Evolutionary conservation across 2,888 invertebrate species (phyloP).

Genomic region (Norana najaformis): DNA sequence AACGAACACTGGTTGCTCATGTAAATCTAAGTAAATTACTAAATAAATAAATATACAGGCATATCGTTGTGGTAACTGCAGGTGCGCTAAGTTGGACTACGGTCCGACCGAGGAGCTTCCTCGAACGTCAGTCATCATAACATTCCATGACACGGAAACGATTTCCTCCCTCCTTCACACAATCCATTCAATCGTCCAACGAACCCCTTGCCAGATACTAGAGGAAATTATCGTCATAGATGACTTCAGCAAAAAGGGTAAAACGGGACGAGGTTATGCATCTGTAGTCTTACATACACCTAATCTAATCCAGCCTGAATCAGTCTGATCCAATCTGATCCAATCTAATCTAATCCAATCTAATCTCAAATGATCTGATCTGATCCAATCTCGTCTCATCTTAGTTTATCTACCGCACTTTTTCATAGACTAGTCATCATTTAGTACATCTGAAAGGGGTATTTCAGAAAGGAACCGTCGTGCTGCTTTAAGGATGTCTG

Average conservation of each 20-base stretch:
- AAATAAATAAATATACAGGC: background rate
- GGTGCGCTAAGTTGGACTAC: slow-evolving; percentile 20
- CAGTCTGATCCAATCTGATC: too few relatives aligned
- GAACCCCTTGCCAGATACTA: slow-evolving; percentile 74
- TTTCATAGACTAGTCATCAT: too few relatives aligned
- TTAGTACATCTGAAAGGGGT: too few relatives aligned
- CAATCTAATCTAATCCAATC: too few relatives aligned
- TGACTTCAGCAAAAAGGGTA: slow-evolving; percentile 79
- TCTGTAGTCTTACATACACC: too few relatives aligned
- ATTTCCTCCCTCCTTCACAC: slow-evolving; percentile 82
- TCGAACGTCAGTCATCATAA: slow-evolving; percentile 82
- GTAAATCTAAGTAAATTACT: too few relatives aligned
- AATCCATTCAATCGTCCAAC: slow-evolving; percentile 80
- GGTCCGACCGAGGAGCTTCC: slow-evolving; percentile 69
- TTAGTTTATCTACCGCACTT: too few relatives aligned
- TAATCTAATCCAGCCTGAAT: too few relatives aligned
- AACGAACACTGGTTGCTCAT: background rate
- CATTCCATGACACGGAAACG: slow-evolving; percentile 89
- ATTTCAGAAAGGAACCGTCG: too few relatives aligned
- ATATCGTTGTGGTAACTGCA: background rate
- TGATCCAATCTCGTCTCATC: too few relatives aligned
- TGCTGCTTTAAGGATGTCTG: too few relatives aligned
- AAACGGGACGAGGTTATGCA: slow-evolving; percentile 23
- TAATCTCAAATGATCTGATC: too few relatives aligned
- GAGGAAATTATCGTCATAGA: slow-evolving; percentile 89